Conservation (phyloP, 2,113 vertebrate genomes). For the Acrocephalus arundinaceus region DNA sequence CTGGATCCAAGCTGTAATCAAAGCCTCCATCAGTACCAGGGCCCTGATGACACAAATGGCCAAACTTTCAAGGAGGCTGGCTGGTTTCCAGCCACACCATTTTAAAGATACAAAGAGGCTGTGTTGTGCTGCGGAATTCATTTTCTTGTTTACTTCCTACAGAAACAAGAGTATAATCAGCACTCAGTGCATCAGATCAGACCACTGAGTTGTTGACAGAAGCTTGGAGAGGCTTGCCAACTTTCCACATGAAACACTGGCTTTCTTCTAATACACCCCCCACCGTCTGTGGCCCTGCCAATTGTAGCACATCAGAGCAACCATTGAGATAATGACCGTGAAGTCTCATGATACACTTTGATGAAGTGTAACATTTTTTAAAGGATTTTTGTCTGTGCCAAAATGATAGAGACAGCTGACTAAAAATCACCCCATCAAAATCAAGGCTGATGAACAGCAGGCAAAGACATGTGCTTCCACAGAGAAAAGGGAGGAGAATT, state of each 20-base stretch:
- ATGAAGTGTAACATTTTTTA: conserved; percentile 88
- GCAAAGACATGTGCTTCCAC: conserved; percentile 70
- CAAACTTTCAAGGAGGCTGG: conserved; percentile 78
- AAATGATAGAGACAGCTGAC: conserved; percentile 83
- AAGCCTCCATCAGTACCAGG: conserved; percentile 77
- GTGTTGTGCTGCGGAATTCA: conserved; percentile 86
- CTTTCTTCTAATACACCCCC: conserved; percentile 83
- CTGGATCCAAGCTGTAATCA: conserved; percentile 79
- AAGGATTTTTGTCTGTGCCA: conserved; percentile 84
- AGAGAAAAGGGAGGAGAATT: conserved; percentile 66
- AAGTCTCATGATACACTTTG: conserved; percentile 87
- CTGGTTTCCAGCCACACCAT: conserved; percentile 79
- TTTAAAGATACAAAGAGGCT: conserved; percentile 86
- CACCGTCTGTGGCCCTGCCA: conserved; percentile 81
- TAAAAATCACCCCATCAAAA: conserved; percentile 82
- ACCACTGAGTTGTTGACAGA: conserved; percentile 85
- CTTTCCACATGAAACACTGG: conserved; percentile 82
- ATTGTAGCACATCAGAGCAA: conserved; percentile 84
- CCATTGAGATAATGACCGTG: conserved; percentile 87
- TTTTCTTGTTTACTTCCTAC: conserved; percentile 91
- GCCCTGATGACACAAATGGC: conserved; percentile 81
- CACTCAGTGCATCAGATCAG: conserved; percentile 82
- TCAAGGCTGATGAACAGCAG: conserved; percentile 80
- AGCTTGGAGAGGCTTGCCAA: conserved; percentile 80
- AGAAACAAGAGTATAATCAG: conserved; percentile 88